Conservation (phyloP, 2,888 invertebrate species). For the Heliothis peltigera region DNA sequence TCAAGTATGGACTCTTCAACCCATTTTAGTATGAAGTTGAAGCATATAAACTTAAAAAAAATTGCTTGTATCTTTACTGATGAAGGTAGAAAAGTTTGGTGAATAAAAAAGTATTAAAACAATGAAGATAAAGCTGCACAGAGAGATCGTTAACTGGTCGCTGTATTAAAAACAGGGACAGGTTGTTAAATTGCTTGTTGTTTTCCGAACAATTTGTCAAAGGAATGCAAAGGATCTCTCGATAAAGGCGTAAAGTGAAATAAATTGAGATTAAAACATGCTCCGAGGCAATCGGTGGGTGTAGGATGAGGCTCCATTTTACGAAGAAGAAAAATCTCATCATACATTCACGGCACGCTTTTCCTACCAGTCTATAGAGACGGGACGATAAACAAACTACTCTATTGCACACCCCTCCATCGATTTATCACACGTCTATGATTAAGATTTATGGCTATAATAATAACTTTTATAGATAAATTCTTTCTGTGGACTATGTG, state of each 20-base stretch:
- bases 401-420: slow-evolving; percentile 59
- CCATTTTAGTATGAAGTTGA: background rate
- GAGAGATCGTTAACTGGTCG: slow-evolving; percentile 18
- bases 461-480: slow-evolving; percentile 59
- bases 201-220: slow-evolving; percentile 57
- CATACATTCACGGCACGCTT: slow-evolving; percentile 58
- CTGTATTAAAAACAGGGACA: slow-evolving; percentile 37
- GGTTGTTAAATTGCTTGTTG: slow-evolving; percentile 43
- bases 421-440: slow-evolving; percentile 66
- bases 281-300: slow-evolving; percentile 41
- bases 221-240: slow-evolving; percentile 46
- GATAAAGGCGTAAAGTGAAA: slow-evolving; percentile 51
- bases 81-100: slow-evolving; percentile 13
- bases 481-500: slow-evolving; percentile 46
- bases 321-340: slow-evolving; percentile 58
- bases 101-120: slow-evolving; percentile 27
- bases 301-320: slow-evolving; percentile 47
- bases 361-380: slow-evolving; percentile 53
- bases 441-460: slow-evolving; percentile 63
- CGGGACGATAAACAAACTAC: slow-evolving; percentile 63
- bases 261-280: slow-evolving; percentile 60
- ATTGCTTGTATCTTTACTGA: background rate
- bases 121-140: slow-evolving; percentile 18
- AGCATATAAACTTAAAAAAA: slow-evolving; percentile 7
- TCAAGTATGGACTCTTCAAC: slow-evolving; percentile 1